Base-by-base conservation (phyloP, 2,113 vertebrate genomes). In the Natator depressus region DNA sequence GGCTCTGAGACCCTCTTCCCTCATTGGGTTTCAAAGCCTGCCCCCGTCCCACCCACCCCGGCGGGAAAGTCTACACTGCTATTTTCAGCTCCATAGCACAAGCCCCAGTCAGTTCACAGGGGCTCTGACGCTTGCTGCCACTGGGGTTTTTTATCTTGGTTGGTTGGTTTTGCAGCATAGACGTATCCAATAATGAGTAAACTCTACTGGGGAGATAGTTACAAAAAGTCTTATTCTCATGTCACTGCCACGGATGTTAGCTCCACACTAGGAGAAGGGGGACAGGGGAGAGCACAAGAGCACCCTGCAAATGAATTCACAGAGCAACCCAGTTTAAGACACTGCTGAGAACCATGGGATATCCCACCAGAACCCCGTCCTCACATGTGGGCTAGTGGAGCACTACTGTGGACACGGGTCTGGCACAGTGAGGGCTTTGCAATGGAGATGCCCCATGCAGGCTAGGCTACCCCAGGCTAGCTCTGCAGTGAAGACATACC, bases 31-130 rank as follows among this genome's bases (percentile, higher is more conserved):
- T 69, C 62, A 69, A 69, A 69, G 16, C 16, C 35, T n/a, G 16
- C 29, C 62, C 20, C 20, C 10, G 14, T 17, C 11, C 69, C 3
- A 6, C 8, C 4, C 35, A 3, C 10, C 2, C 5, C 10, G 4
- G 24, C 5, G 22, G 38, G 38, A 76, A 46, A 47, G 2, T 11
- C 65, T 38, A 72, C 65, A 19, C 65, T 5, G 20, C n/a, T 72
- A 17, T 72, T 72, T 72, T 22, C 17, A 72, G n/a, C n/a, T 38
- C n/a, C 9, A 10, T 38, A 38, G n/a, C n/a, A 22, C 9, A 8
- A 38, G n/a, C 19, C 65, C n/a, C 65, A 38, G 19, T 72, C n/a
- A 69, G 65, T 10, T 72, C 65, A 72, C 65, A 19, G 19, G 17
- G 19, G 35, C 35, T 38, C 65, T 38, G n/a, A 35, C n/a, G 22